Evolutionary conservation across 2,113 vertebrate genomes (phyloP).

Genomic region (Podiceps cristatus): DNA sequence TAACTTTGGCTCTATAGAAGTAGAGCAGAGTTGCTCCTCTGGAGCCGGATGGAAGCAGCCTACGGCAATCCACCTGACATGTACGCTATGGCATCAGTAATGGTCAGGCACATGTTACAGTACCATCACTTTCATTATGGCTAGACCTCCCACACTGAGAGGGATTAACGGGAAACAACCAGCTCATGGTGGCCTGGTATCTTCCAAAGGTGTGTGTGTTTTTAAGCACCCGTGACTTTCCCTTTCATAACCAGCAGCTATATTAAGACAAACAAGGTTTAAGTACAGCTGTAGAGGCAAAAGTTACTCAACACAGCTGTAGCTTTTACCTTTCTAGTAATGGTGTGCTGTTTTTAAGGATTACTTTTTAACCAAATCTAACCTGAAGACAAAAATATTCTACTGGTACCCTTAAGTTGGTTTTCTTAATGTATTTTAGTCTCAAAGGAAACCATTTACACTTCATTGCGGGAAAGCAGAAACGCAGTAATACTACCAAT

Average conservation of each 20-base stretch:
- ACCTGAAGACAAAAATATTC: constrained; percentile 39
- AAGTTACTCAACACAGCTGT: neutral
- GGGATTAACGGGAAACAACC: constrained; percentile 10
- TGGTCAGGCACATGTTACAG: neutral
- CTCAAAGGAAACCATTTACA: constrained; percentile 68
- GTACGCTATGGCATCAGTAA: neutral
- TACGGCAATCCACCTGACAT: neutral
- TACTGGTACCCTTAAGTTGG: constrained; percentile 13
- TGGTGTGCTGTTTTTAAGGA: neutral
- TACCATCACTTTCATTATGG: neutral
- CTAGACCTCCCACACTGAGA: constrained; percentile 11
- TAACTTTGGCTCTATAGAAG: neutral
- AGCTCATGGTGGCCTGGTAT: neutral
- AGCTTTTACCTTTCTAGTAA: constrained; percentile 31
- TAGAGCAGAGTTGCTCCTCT: constrained; percentile 9
- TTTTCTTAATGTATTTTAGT: constrained; percentile 61
- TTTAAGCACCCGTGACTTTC: neutral
- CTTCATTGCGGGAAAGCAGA: constrained; percentile 15
- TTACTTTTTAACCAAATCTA: neutral
- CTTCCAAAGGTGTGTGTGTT: constrained; percentile 39
- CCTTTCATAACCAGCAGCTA: neutral
- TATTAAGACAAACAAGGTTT: neutral
- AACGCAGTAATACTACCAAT: constrained; percentile 6
- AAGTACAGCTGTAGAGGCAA: constrained; percentile 4
- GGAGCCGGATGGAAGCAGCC: neutral